These are phyloP conservation scores for Bactericera cockerelli DNA, from an alignment of 1,140 invertebrate genomes.

Conservation along the genomic window DNA sequence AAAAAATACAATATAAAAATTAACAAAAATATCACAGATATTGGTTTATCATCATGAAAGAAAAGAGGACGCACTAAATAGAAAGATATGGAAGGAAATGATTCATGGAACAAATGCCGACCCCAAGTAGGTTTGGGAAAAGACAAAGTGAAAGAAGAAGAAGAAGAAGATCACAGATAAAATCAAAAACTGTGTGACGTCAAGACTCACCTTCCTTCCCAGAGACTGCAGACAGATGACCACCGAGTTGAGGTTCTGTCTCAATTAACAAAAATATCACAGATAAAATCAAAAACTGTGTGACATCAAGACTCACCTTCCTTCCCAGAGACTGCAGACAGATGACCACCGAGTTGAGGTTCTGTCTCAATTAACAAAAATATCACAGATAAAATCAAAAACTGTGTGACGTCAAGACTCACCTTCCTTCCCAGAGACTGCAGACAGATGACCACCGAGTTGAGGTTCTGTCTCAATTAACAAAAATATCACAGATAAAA, in stretches of 20 bases:
- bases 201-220: slow-evolving; percentile 65
- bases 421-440: slow-evolving; percentile 89
- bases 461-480: slow-evolving; percentile 90
- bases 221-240: slow-evolving; percentile 85
- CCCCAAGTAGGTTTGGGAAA: too few relatives aligned
- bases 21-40: too few relatives aligned
- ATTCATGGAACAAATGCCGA: too few relatives aligned
- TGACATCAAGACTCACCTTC: slow-evolving; percentile 47
- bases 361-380: slow-evolving; percentile 79
- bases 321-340: slow-evolving; percentile 85
- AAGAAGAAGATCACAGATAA: too few relatives aligned
- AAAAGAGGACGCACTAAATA: too few relatives aligned
- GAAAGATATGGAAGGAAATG: too few relatives aligned
- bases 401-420: slow-evolving; percentile 19
- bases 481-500: too few relatives aligned
- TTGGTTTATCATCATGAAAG: too few relatives aligned
- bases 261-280: slow-evolving; percentile 54
- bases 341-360: slow-evolving; percentile 87
- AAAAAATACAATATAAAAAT: too few relatives aligned
- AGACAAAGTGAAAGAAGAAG: too few relatives aligned
- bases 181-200: too few relatives aligned
- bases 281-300: neutral
- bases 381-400: too few relatives aligned
- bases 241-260: slow-evolving; percentile 85
- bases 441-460: slow-evolving; percentile 84